These are phyloP conservation scores for Holothuria glaberrima DNA, from an alignment of 35 echinoderm and acorn worm genomes.

Conservation along the genomic window DNA sequence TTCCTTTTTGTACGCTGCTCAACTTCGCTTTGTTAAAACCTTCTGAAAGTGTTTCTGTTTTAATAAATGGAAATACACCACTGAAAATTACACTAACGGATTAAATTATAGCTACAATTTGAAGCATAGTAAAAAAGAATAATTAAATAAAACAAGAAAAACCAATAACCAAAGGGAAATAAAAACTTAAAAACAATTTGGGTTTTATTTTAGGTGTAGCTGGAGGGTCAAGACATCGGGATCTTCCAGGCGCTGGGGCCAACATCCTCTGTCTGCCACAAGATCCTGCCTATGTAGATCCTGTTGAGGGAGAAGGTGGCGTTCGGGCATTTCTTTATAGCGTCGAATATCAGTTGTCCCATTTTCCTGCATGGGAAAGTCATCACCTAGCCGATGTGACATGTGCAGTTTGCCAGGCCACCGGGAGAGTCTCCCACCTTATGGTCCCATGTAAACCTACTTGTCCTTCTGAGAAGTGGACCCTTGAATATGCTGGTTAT, in stretches of 20 bases:
- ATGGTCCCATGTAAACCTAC: conserved; percentile 43
- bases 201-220: neutral
- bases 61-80: no score
- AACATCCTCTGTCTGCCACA: conserved; percentile 29
- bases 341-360: neutral
- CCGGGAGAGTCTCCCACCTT: neutral
- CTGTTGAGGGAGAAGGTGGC: neutral
- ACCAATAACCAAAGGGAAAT: neutral
- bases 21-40: no score
- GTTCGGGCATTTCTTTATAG: conserved; percentile 22
- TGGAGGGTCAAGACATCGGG: conserved; percentile 38
- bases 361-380: conserved; percentile 1
- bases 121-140: no score
- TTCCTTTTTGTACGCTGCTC: no score
- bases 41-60: no score
- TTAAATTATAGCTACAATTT: no score
- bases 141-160: no score
- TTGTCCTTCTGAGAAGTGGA: conserved; percentile 51
- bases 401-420: conserved; percentile 34
- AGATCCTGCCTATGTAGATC: neutral
- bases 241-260: conserved; percentile 8
- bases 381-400: neutral
- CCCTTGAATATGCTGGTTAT: conserved; percentile 43
- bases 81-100: no score
- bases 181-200: neutral